Evolutionary conservation across 2,888 invertebrate genomes (phyloP).

Genomic region (Tyria jacobaeae): DNA sequence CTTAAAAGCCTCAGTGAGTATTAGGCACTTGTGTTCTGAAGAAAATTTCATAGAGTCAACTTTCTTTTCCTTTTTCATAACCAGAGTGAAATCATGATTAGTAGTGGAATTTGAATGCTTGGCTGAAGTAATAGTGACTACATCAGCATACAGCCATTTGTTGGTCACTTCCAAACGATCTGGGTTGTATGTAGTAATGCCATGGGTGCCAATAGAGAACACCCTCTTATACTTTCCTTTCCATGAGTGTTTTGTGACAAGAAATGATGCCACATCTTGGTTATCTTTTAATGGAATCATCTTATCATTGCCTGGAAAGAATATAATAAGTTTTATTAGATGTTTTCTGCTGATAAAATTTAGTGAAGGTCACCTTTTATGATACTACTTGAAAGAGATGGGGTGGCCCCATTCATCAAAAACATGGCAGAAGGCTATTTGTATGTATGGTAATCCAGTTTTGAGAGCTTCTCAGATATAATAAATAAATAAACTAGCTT

Average conservation of each 20-base stretch:
- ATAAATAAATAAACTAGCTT: background rate
- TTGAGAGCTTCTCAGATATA: background rate
- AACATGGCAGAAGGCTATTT: too few relatives aligned
- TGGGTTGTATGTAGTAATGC: constrained; percentile 98
- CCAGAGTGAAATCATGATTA: constrained; percentile 91
- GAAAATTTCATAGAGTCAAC: constrained; percentile 98
- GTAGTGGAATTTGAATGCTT: constrained; percentile 84
- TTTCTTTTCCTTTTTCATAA: constrained; percentile 96
- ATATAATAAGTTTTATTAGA: background rate
- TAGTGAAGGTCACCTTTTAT: too few relatives aligned
- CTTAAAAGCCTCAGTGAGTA: constrained; percentile 96
- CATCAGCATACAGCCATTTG: constrained; percentile 95
- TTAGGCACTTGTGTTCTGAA: constrained; percentile 96
- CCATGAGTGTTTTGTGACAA: constrained; percentile 99
- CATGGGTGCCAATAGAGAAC: constrained; percentile 97
- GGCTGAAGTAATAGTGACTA: constrained; percentile 89
- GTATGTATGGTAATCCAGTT: too few relatives aligned
- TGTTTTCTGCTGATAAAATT: background rate
- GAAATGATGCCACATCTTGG: constrained; percentile 98
- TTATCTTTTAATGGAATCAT: constrained; percentile 96
- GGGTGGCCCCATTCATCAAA: too few relatives aligned
- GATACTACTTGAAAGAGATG: too few relatives aligned
- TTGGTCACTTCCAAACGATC: constrained; percentile 91
- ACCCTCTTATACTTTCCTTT: constrained; percentile 99
- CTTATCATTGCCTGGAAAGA: constrained; percentile 85